phyloP scores from a whole-genome alignment of 2,797 vertebrate species.

The Hirundo rustica region DNA sequence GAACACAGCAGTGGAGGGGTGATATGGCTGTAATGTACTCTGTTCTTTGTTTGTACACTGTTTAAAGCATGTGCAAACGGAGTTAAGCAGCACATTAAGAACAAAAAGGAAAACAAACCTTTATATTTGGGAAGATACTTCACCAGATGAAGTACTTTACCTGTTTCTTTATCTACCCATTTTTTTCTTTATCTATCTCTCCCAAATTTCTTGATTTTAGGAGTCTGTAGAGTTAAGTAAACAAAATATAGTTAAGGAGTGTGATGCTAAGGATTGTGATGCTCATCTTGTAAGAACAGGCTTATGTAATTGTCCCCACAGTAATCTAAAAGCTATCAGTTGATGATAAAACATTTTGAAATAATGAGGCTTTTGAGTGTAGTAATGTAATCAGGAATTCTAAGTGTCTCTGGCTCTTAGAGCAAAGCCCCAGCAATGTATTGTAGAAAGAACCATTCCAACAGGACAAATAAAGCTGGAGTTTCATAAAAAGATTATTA shows the following conservation, averaged over 20 bases:
- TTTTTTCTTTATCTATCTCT: neutral
- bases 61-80: neutral
- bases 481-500: conserved; percentile 9
- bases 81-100: neutral
- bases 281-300: neutral
- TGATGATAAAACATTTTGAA: conserved; percentile 39
- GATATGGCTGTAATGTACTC: neutral
- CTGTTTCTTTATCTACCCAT: neutral
- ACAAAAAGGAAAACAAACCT: neutral
- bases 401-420: neutral
- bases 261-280: neutral
- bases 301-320: neutral
- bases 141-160: neutral
- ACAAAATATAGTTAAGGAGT: neutral
- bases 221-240: neutral
- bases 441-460: neutral
- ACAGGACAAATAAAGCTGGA: conserved; percentile 9
- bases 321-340: neutral
- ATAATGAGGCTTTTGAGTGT: conserved; percentile 38
- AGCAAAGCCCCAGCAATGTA: neutral
- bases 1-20: neutral
- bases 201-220: neutral
- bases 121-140: neutral
- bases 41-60: neutral
- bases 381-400: conserved; percentile 19